Evolutionary conservation across 1,140 invertebrate genomes (phyloP).

Genomic region (Yoshiicerus persimilis): DNA sequence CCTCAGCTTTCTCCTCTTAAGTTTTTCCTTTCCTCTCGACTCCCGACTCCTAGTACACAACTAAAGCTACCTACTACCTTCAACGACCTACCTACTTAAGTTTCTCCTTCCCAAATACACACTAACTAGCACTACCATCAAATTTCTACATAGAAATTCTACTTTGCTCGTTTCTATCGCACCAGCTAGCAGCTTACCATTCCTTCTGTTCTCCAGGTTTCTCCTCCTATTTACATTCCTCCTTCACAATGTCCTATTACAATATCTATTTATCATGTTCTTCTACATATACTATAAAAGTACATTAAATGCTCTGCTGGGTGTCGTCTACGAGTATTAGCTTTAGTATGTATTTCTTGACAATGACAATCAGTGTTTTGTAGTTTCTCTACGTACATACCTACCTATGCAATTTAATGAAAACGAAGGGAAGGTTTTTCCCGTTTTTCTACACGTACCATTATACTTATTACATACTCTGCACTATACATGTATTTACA

Average conservation of each 20-base stretch:
- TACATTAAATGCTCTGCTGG: background rate
- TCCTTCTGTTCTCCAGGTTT: background rate
- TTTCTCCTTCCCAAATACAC: background rate
- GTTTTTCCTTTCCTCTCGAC: background rate
- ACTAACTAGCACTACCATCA: background rate
- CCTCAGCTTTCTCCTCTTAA: conserved; percentile 27
- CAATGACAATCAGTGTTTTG: background rate
- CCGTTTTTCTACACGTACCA: too few species aligned
- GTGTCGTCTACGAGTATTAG: background rate
- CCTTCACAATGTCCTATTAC: too few species aligned
- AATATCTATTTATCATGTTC: background rate
- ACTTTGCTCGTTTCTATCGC: background rate
- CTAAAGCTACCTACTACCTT: background rate
- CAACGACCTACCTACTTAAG: background rate
- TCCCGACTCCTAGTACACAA: too few species aligned
- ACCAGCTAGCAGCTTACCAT: background rate
- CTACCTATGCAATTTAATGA: background rate
- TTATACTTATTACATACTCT: too few species aligned
- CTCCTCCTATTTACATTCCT: background rate
- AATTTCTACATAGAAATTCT: background rate
- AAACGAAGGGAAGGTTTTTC: background rate
- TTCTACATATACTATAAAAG: background rate
- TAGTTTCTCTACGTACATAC: too few species aligned
- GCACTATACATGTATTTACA: too few species aligned
- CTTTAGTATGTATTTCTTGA: background rate